Evolutionary conservation across 2,888 invertebrate species (phyloP).

Genomic region (Mantis religiosa): DNA sequence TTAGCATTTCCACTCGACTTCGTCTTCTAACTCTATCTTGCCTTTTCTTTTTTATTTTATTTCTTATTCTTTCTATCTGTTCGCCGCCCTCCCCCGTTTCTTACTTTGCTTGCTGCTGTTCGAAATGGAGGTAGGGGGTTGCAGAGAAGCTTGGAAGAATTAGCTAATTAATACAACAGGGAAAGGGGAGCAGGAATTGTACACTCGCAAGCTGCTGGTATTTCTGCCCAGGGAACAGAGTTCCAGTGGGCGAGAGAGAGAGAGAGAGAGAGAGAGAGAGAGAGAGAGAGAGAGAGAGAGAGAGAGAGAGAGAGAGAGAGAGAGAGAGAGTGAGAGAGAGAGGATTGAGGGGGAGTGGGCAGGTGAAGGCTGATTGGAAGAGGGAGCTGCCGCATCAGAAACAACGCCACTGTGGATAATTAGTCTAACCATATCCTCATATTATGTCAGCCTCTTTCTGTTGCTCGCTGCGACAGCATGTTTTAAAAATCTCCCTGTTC

Average conservation of each 20-base stretch:
- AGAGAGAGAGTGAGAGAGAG: too few relatives aligned
- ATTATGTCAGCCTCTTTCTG: background rate
- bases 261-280: too few relatives aligned
- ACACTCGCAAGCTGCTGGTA: background rate
- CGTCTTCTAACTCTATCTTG: slow-evolving; percentile 10
- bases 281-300: too few relatives aligned
- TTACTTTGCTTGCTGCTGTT: background rate
- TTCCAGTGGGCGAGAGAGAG: too few relatives aligned
- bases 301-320: too few relatives aligned
- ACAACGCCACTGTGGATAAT: background rate
- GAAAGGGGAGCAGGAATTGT: background rate
- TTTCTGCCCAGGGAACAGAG: background rate
- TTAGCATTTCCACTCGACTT: slow-evolving; percentile 19
- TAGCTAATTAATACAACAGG: slow-evolving; percentile 30
- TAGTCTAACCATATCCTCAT: background rate
- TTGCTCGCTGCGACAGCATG: background rate
- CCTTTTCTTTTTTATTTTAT: background rate
- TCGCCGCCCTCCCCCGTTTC: background rate
- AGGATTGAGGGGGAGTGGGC: too few relatives aligned
- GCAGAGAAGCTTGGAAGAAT: slow-evolving; percentile 24
- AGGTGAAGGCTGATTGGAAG: too few relatives aligned
- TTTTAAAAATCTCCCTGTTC: background rate
- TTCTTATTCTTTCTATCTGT: background rate
- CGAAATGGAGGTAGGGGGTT: background rate
- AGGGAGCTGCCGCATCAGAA: background rate